These are phyloP conservation scores for Oryctolagus cuniculus DNA, from an alignment of 2,113 vertebrate species.

Conservation along the genomic window DNA sequence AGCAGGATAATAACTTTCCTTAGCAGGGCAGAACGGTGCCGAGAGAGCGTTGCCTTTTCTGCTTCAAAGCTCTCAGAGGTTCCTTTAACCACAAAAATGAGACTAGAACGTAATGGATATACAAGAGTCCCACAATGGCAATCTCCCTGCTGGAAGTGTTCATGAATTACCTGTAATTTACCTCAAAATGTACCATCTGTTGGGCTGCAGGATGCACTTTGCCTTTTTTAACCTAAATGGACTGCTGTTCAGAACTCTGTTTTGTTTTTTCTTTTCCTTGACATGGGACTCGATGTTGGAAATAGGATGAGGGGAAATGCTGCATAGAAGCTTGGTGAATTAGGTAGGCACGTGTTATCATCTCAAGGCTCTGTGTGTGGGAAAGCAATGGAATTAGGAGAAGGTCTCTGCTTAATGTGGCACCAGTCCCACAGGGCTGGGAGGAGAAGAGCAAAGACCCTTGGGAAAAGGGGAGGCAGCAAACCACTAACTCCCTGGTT, in stretches of 20 bases:
- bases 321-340: slow-evolving; percentile 61
- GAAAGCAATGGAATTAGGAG: slow-evolving; percentile 53
- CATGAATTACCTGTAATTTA: slow-evolving; percentile 81
- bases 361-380: slow-evolving; percentile 35
- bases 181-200: slow-evolving; percentile 80
- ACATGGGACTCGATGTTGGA: slow-evolving; percentile 67
- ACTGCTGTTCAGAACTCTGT: slow-evolving; percentile 68
- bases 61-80: slow-evolving; percentile 77
- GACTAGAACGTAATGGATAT: slow-evolving; percentile 66
- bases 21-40: slow-evolving; percentile 68
- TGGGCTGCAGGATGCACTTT: slow-evolving; percentile 73
- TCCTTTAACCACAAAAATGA: slow-evolving; percentile 77
- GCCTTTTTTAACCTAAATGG: slow-evolving; percentile 76
- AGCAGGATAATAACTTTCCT: slow-evolving; percentile 75
- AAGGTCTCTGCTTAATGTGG: background rate
- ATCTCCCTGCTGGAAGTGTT: slow-evolving; percentile 83
- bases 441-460: slow-evolving; percentile 34
- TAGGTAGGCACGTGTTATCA: slow-evolving; percentile 61
- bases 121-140: slow-evolving; percentile 72
- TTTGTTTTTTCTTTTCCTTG: background rate
- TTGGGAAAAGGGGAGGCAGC: background rate
- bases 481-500: background rate
- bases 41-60: slow-evolving; percentile 72
- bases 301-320: slow-evolving; percentile 57
- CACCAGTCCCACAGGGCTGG: background rate